phyloP scores from a whole-genome alignment of 2,797 vertebrate genomes.

The Yasuhikotakia modesta region DNA sequence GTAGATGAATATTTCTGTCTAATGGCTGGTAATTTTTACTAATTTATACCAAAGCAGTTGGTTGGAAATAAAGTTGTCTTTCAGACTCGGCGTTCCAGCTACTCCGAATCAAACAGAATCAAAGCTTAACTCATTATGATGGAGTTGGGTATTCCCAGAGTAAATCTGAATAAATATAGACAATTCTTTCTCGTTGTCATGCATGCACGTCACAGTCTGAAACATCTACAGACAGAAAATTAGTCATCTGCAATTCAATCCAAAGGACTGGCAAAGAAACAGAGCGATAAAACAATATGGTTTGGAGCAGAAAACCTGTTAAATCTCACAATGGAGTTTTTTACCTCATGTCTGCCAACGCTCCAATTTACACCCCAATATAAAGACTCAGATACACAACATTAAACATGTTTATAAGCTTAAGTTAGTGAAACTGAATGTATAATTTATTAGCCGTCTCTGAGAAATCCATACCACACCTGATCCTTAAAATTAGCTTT shows the following conservation, averaged over 20 bases:
- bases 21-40: conserved; percentile 35
- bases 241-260: conserved; percentile 27
- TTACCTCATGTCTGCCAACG: not conserved
- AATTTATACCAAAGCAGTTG: conserved; percentile 36
- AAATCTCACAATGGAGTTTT: not conserved
- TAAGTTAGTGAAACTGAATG: not conserved
- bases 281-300: conserved; percentile 22
- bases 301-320: conserved; percentile 13
- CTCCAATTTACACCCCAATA: not conserved
- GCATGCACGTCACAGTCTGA: conserved; percentile 19
- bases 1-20: conserved; percentile 43
- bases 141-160: conserved; percentile 43
- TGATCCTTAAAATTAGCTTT: not conserved
- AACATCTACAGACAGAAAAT: conserved; percentile 31
- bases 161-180: conserved; percentile 31
- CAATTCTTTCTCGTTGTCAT: conserved; percentile 21
- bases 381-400: not conserved
- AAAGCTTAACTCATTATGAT: conserved; percentile 44
- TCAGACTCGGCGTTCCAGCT: conserved; percentile 25
- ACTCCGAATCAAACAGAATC: conserved; percentile 40
- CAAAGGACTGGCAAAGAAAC: conserved; percentile 19
- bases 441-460: not conserved
- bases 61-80: conserved; percentile 46
- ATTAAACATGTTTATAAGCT: conserved; percentile 3
- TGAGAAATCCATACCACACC: not conserved